A percentile compares a stretch with the other conserved stretches of the same genome.
Conservation (phyloP, 2,888 invertebrate genomes). For the Gryllus longicercus region DNA sequence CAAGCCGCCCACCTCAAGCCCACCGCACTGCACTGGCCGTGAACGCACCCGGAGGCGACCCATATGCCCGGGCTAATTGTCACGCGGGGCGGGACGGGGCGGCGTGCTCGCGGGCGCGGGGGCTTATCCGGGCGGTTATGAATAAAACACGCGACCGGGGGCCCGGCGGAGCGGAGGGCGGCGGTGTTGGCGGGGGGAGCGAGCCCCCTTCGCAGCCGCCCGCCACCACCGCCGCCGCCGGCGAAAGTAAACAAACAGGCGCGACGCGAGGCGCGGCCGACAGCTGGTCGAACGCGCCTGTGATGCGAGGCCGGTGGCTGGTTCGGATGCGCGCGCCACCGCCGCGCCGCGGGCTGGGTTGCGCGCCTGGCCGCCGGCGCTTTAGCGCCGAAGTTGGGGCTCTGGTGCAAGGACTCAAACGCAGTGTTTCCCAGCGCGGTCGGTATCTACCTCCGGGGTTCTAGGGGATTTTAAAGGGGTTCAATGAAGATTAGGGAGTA, state of each 20-base stretch:
- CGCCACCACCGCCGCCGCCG: background rate
- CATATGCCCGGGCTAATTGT: conserved; percentile 17
- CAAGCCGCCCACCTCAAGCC: too few species aligned
- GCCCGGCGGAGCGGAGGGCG: background rate
- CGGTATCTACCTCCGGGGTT: too few species aligned
- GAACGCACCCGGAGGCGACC: background rate
- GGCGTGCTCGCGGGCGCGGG: background rate
- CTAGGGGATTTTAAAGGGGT: too few species aligned
- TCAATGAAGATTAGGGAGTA: too few species aligned
- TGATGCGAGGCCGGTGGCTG: background rate
- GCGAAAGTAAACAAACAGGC: background rate
- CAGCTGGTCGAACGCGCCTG: background rate
- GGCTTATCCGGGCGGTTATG: background rate
- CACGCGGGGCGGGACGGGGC: background rate
- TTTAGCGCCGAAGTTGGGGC: too few species aligned
- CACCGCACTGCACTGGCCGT: too few species aligned
- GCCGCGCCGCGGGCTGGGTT: too few species aligned
- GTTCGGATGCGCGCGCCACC: too few species aligned
- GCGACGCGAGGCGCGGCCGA: background rate
- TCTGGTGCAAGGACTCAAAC: too few species aligned
- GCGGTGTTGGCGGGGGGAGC: background rate
- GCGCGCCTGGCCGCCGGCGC: too few species aligned
- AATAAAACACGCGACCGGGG: conserved; percentile 4
- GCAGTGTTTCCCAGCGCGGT: too few species aligned
- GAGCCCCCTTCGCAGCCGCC: background rate